These are phyloP conservation scores for Arctocebus calabarensis DNA, from an alignment of 2,797 vertebrate genomes.

Conservation along the genomic window DNA sequence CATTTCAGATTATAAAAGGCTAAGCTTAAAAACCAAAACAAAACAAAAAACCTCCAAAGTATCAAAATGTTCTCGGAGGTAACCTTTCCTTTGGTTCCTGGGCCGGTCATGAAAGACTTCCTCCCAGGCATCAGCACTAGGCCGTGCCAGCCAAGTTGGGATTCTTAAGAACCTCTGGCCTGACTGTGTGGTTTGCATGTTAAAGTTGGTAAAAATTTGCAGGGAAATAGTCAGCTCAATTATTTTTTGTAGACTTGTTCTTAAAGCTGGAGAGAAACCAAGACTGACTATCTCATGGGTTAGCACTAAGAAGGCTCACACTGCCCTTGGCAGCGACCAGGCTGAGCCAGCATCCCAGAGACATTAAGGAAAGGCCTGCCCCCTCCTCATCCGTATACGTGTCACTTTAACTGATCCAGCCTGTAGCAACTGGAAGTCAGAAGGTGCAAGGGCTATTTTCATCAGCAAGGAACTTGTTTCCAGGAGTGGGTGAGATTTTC, in stretches of 20 bases:
- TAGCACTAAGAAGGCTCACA: neutral
- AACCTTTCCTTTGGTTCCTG: neutral
- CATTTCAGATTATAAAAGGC: neutral
- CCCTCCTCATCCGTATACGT: neutral
- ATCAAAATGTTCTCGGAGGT: slow-evolving; percentile 22
- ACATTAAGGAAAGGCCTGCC: neutral
- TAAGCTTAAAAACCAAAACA: neutral
- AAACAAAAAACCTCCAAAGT: neutral
- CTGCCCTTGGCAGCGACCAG: neutral
- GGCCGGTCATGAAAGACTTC: neutral
- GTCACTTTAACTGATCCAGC: neutral
- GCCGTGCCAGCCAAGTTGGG: neutral
- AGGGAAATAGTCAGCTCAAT: neutral
- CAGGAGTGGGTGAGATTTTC: neutral
- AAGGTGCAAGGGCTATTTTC: neutral
- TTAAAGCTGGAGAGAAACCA: slow-evolving; percentile 16
- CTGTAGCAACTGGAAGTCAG: neutral
- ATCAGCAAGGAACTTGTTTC: neutral
- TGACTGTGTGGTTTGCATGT: neutral
- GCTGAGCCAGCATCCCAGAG: neutral
- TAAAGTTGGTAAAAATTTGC: neutral
- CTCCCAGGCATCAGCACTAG: neutral
- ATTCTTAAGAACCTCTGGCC: neutral
- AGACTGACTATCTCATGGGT: neutral
- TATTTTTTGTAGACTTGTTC: slow-evolving; percentile 3